A percentile compares a stretch with the other conserved stretches of the same genome.
Evolutionary conservation across 2,113 vertebrate species (phyloP).

Genomic region (Mastomys coucha): DNA sequence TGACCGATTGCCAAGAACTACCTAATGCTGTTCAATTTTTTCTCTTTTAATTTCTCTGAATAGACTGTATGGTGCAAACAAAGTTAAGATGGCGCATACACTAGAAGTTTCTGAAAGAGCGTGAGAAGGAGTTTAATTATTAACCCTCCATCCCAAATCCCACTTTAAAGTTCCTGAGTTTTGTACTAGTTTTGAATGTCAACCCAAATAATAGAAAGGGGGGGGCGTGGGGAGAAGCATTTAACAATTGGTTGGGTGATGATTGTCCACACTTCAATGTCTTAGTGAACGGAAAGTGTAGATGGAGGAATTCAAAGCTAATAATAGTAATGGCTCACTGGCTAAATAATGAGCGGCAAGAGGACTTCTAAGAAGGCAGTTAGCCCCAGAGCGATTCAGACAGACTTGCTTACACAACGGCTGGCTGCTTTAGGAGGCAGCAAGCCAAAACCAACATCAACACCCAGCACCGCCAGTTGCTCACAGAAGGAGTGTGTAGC

Average conservation of each 20-base stretch:
- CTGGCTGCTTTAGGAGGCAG: constrained; percentile 61
- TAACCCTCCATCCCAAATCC: constrained; percentile 72
- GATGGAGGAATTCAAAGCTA: constrained; percentile 42
- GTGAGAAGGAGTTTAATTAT: constrained; percentile 75
- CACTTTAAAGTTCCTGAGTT: constrained; percentile 69
- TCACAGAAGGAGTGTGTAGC: constrained; percentile 1
- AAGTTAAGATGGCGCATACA: constrained; percentile 64
- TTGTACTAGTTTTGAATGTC: background rate
- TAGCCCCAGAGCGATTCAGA: constrained; percentile 53
- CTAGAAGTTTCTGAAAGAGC: constrained; percentile 59
- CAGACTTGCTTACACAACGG: constrained; percentile 65
- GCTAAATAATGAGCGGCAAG: constrained; percentile 57
- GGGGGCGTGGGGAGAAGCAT: background rate
- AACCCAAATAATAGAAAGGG: background rate
- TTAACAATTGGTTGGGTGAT: background rate
- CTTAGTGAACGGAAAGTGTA: constrained; percentile 48
- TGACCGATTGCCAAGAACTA: constrained; percentile 85
- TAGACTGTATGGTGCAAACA: constrained; percentile 81
- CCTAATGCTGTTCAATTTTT: constrained; percentile 71
- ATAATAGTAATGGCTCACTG: background rate
- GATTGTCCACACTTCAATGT: background rate
- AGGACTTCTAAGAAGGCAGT: constrained; percentile 54
- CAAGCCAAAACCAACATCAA: constrained; percentile 74
- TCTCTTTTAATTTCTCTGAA: constrained; percentile 42
- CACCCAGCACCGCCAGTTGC: constrained; percentile 48